A percentile compares a stretch with the other conserved stretches of the same genome.
Conservation (phyloP, 2,797 vertebrate species). For the Pagetopsis macropterus region DNA sequence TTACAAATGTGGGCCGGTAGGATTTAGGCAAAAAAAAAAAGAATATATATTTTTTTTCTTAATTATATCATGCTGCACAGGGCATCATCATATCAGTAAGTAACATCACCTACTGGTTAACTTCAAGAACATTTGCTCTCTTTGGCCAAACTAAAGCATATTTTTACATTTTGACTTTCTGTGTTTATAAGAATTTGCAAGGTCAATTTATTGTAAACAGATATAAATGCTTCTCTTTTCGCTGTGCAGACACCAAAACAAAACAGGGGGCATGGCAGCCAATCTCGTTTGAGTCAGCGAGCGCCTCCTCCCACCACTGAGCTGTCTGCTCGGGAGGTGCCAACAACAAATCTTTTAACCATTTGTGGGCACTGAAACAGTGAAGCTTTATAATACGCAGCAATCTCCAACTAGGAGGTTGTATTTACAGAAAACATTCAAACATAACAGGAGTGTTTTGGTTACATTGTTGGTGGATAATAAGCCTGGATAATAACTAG, state of each 20-base stretch:
- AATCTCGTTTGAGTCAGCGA: constrained; percentile 63
- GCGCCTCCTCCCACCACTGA: constrained; percentile 64
- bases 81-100: background rate
- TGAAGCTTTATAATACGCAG: background rate
- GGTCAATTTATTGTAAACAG: constrained; percentile 48
- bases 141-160: constrained; percentile 22
- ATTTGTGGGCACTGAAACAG: constrained; percentile 48
- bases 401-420: constrained; percentile 3
- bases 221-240: constrained; percentile 44
- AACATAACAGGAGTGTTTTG: constrained; percentile 53
- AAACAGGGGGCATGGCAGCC: constrained; percentile 62
- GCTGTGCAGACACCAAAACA: constrained; percentile 58
- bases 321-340: constrained; percentile 58
- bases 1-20: no score
- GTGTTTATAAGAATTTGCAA: constrained; percentile 35
- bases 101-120: constrained; percentile 8
- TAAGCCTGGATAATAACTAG: constrained; percentile 9
- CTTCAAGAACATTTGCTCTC: constrained; percentile 2
- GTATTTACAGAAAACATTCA: constrained; percentile 60
- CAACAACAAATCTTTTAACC: constrained; percentile 67
- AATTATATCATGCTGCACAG: background rate
- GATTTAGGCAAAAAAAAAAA: no score
- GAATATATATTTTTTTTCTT: no score
- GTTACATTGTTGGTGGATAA: constrained; percentile 22
- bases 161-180: constrained; percentile 27